These are phyloP conservation scores for Trematomus loennbergii DNA, from an alignment of 2,113 vertebrate genomes.

Conservation along the genomic window DNA sequence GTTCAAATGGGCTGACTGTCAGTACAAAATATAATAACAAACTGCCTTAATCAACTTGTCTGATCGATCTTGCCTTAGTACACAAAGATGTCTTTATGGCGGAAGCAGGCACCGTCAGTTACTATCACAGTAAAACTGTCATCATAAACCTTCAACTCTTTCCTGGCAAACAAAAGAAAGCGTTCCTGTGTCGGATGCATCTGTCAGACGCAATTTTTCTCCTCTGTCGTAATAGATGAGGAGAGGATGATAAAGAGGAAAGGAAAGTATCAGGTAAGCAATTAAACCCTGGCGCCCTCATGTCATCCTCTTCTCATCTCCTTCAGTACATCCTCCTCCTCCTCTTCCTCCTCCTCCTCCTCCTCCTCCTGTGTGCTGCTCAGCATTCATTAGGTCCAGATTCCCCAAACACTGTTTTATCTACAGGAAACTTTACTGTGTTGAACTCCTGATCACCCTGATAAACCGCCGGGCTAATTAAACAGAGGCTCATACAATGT, in stretches of 20 bases:
- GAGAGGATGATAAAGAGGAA: constrained; percentile 64
- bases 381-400: constrained; percentile 67
- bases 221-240: constrained; percentile 61
- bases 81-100: constrained; percentile 32
- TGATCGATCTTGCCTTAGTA: background rate
- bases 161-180: constrained; percentile 56
- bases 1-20: constrained; percentile 10
- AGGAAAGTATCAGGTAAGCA: constrained; percentile 77
- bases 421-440: constrained; percentile 77
- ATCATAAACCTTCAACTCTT: constrained; percentile 57
- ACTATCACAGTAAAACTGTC: constrained; percentile 53
- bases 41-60: background rate
- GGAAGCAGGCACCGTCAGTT: constrained; percentile 37
- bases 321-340: constrained; percentile 43
- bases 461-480: constrained; percentile 83
- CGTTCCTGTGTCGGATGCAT: constrained; percentile 39
- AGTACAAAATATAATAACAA: background rate
- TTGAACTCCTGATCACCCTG: constrained; percentile 81
- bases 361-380: constrained; percentile 47
- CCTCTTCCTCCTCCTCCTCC: constrained; percentile 41
- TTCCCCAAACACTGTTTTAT: constrained; percentile 77
- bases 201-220: constrained; percentile 65
- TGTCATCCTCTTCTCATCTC: constrained; percentile 62
- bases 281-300: constrained; percentile 75
- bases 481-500: constrained; percentile 75